A percentile compares a stretch with the other conserved stretches of the same genome.
Evolutionary conservation across 35 echinoderm and acorn worm genomes (phyloP).

Genomic region (Hemicentrotus pulcherrimus): DNA sequence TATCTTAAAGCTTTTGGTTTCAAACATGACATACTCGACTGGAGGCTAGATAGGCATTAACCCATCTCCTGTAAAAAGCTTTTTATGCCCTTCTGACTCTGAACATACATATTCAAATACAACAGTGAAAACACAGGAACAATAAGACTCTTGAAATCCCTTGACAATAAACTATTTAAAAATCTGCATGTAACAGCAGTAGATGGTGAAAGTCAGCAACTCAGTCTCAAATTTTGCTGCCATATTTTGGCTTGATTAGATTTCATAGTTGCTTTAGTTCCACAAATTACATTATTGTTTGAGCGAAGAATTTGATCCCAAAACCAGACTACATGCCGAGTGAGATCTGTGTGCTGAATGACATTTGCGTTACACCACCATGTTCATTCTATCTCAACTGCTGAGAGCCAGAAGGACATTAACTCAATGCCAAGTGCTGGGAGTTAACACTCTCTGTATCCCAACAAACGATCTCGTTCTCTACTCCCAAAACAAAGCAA

Average conservation of each 20-base stretch:
- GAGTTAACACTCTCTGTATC: neutral
- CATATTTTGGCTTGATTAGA: constrained; percentile 44
- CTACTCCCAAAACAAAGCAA: neutral
- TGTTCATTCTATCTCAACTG: neutral
- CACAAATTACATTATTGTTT: constrained; percentile 28
- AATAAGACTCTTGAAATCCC: neutral
- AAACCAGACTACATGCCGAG: neutral
- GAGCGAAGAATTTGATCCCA: constrained; percentile 6
- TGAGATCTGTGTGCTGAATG: neutral
- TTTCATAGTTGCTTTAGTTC: constrained; percentile 42
- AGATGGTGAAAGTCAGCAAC: constrained; percentile 20
- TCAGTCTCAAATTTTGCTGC: constrained; percentile 19
- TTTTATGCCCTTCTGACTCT: neutral
- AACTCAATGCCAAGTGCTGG: no score
- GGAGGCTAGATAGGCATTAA: no score
- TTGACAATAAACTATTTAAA: neutral
- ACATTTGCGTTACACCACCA: neutral
- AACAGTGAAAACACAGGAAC: neutral
- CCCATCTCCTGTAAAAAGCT: neutral
- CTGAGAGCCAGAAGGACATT: neutral
- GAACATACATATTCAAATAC: neutral
- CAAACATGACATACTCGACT: no score
- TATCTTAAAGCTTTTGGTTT: no score
- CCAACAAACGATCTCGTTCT: neutral
- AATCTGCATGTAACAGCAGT: neutral